Evolutionary conservation across 1,140 invertebrate genomes (phyloP).

Genomic region (Wasmannia auropunctata): DNA sequence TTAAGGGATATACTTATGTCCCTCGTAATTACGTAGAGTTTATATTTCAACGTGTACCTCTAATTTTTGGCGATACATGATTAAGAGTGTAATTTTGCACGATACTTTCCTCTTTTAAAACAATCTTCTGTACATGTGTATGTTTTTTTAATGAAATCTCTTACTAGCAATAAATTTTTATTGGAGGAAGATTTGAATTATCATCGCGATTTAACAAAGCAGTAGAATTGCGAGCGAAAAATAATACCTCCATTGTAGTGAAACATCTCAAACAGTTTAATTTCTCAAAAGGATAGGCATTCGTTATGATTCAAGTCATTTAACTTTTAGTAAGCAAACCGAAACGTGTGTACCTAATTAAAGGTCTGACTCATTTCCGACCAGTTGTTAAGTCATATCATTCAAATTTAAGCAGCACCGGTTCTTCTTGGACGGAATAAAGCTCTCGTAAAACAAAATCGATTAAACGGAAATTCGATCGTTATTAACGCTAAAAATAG

Average conservation of each 20-base stretch:
- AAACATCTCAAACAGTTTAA: slow-evolving; percentile 2
- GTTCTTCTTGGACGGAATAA: not conserved
- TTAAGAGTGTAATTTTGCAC: not conserved
- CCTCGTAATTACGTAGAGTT: too few species aligned
- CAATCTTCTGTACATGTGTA: not conserved
- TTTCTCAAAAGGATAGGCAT: not conserved
- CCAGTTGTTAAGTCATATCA: not conserved
- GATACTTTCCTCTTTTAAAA: not conserved
- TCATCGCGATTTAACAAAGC: not conserved
- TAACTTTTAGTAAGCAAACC: slow-evolving; percentile 18
- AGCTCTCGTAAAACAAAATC: not conserved
- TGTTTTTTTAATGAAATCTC: not conserved
- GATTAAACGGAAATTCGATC: not conserved
- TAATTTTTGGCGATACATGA: too few species aligned
- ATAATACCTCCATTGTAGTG: not conserved
- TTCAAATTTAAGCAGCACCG: not conserved
- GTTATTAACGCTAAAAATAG: not conserved
- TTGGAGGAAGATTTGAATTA: not conserved
- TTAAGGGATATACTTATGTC: too few species aligned
- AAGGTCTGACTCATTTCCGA: slow-evolving; percentile 9
- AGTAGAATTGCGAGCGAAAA: not conserved
- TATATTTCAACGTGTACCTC: too few species aligned
- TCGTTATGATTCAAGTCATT: slow-evolving; percentile 28
- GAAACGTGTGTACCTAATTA: slow-evolving; percentile 22
- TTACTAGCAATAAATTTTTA: not conserved